These are phyloP conservation scores for Hemicrepidius hirtus DNA, from an alignment of 2,888 invertebrate genomes.

Conservation along the genomic window DNA sequence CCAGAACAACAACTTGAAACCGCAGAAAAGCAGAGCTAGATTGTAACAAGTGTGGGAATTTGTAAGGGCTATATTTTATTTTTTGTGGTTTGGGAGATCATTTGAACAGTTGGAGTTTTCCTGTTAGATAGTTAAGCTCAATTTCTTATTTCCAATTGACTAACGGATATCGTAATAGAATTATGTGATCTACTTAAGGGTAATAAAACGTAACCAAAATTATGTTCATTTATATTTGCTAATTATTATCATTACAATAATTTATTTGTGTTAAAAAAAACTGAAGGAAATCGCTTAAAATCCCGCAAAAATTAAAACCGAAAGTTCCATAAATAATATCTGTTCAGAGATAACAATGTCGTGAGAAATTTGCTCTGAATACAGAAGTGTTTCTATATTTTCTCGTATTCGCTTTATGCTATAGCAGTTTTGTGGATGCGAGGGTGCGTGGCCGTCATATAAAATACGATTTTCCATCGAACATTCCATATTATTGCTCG, in stretches of 20 bases:
- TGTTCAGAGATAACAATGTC: not conserved
- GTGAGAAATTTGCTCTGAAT: slow-evolving; percentile 5
- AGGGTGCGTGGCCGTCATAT: slow-evolving; percentile 42
- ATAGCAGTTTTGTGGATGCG: slow-evolving; percentile 29
- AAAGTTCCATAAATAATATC: not conserved
- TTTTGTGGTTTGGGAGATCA: slow-evolving; percentile 34
- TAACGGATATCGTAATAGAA: no score
- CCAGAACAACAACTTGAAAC: slow-evolving; percentile 49
- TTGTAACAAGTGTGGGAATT: slow-evolving; percentile 48
- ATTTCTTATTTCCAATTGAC: not conserved
- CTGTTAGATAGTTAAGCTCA: slow-evolving; percentile 1
- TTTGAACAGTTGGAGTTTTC: slow-evolving; percentile 23
- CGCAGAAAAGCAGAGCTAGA: slow-evolving; percentile 42
- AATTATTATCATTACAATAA: no score
- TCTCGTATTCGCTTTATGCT: slow-evolving; percentile 31
- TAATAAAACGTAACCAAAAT: no score
- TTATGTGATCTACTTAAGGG: no score
- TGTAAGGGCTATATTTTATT: slow-evolving; percentile 42
- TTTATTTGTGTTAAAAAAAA: no score
- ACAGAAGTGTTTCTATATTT: slow-evolving; percentile 20
- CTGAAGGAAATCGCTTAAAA: not conserved
- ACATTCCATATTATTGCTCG: slow-evolving; percentile 43
- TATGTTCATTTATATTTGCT: no score
- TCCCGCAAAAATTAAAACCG: not conserved
- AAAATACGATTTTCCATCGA: slow-evolving; percentile 46